phyloP scores from a whole-genome alignment of 2,113 vertebrate species.

The Coryphaenoides rupestris region DNA sequence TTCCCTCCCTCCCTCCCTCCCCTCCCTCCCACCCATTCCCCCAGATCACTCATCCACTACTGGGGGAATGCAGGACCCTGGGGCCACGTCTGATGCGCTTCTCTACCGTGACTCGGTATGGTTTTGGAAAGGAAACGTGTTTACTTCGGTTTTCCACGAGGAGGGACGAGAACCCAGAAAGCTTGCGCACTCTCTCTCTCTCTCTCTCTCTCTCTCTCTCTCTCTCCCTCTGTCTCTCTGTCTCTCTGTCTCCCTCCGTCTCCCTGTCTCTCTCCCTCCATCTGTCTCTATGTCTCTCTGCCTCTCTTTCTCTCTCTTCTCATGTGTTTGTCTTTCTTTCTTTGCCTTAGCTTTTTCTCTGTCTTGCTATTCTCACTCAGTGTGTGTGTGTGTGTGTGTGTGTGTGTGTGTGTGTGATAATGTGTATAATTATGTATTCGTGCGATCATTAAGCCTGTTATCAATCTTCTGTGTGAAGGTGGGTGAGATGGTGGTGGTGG shows the following conservation, averaged over 20 bases:
- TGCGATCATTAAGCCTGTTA: background rate
- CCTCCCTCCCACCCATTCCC: conserved; percentile 12
- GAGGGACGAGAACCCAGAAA: conserved; percentile 43
- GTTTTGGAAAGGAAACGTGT: conserved; percentile 60
- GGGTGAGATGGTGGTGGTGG: background rate
- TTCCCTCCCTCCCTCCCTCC: background rate
- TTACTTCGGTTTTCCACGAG: conserved; percentile 61
- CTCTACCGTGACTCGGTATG: conserved; percentile 52
- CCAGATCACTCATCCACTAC: conserved; percentile 60
- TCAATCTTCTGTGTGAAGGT: conserved; percentile 3
- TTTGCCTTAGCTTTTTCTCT: too few species aligned
- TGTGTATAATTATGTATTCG: conserved; percentile 7
- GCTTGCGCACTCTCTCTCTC: conserved; percentile 5
- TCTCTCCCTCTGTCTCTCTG: too few species aligned
- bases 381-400: background rate
- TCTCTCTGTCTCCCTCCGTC: too few species aligned
- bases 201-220: background rate
- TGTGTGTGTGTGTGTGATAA: background rate
- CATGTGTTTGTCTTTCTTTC: too few species aligned
- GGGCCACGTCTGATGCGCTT: conserved; percentile 40
- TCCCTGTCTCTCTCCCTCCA: background rate
- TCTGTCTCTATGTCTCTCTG: conserved; percentile 3
- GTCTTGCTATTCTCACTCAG: conserved; percentile 5
- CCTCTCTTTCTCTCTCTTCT: background rate
- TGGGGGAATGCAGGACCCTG: conserved; percentile 61